phyloP scores from a whole-genome alignment of 2,888 invertebrate genomes.

The Carpatolechia fugitivella region DNA sequence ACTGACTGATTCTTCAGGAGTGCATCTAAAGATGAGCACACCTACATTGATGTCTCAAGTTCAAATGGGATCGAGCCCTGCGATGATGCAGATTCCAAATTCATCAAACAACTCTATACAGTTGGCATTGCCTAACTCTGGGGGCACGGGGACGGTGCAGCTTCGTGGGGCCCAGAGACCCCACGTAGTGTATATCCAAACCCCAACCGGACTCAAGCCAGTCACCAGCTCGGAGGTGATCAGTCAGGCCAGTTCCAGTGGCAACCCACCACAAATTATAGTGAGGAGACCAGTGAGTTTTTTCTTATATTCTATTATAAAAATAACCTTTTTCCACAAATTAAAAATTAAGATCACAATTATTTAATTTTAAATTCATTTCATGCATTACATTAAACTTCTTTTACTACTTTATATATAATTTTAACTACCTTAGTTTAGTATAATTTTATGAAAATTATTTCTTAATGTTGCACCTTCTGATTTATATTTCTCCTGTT shows the following conservation, averaged over 20 bases:
- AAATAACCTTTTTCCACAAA: too few relatives aligned
- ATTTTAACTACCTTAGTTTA: too few relatives aligned
- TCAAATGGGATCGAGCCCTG: conserved; percentile 56
- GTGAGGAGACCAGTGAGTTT: conserved; percentile 74
- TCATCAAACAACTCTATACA: conserved; percentile 63
- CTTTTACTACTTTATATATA: too few relatives aligned
- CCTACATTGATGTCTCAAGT: conserved; percentile 57
- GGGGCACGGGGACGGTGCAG: conserved; percentile 40
- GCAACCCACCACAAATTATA: conserved; percentile 74
- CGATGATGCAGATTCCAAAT: conserved; percentile 64
- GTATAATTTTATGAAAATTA: too few relatives aligned
- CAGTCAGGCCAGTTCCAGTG: conserved; percentile 68
- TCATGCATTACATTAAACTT: too few relatives aligned
- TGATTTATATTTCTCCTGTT: too few relatives aligned
- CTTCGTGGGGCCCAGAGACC: conserved; percentile 60
- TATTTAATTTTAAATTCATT: too few relatives aligned
- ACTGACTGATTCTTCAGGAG: conserved; percentile 50
- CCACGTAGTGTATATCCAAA: conserved; percentile 81
- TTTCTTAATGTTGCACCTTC: too few relatives aligned
- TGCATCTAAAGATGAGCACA: conserved; percentile 61
- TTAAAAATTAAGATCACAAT: too few relatives aligned
- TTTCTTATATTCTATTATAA: neutral
- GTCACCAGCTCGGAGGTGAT: conserved; percentile 70
- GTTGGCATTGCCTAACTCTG: conserved; percentile 43
- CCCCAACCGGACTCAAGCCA: conserved; percentile 71